These are phyloP conservation scores for Borostomias antarcticus DNA, from an alignment of 2,797 vertebrate species.

Conservation along the genomic window DNA sequence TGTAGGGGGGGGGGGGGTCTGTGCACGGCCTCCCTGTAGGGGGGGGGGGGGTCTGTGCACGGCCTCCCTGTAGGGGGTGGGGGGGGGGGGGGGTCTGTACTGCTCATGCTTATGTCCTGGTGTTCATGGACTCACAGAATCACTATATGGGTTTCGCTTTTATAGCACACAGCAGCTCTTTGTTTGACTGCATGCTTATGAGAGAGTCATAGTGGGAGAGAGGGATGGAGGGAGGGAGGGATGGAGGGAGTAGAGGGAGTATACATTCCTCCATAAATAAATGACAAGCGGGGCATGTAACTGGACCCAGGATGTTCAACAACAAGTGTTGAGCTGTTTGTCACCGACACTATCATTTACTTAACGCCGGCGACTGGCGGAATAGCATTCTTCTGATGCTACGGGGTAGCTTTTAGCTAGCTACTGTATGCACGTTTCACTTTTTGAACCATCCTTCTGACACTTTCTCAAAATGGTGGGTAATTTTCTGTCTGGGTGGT, in stretches of 20 bases:
- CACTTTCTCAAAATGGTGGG: slow-evolving; percentile 35
- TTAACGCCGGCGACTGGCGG: slow-evolving; percentile 50
- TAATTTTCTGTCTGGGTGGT: slow-evolving; percentile 39
- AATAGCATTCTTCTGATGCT: slow-evolving; percentile 38
- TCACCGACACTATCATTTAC: slow-evolving; percentile 49
- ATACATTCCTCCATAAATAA: slow-evolving; percentile 75
- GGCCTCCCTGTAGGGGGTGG: too few relatives aligned
- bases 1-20: too few relatives aligned
- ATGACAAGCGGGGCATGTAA: slow-evolving; percentile 55
- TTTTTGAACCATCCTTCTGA: slow-evolving; percentile 37
- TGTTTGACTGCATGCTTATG: slow-evolving; percentile 55
- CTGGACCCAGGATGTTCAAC: slow-evolving; percentile 15
- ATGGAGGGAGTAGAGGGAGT: slow-evolving; percentile 25
- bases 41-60: too few relatives aligned
- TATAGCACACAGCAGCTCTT: slow-evolving; percentile 64
- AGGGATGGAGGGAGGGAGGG: slow-evolving; percentile 40
- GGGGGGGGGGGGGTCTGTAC: not conserved
- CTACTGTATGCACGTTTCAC: slow-evolving; percentile 43
- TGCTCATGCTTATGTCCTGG: slow-evolving; percentile 19
- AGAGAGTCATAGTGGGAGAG: slow-evolving; percentile 59
- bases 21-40: too few relatives aligned
- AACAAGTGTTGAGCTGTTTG: too few relatives aligned
- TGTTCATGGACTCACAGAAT: slow-evolving; percentile 48
- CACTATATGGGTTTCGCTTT: slow-evolving; percentile 48
- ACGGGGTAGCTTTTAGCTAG: too few relatives aligned